Evolutionary conservation across 2,888 invertebrate species (phyloP), one percentile per base, ranked within the genome.

Genomic region (Zelleria hepariella): DNA sequence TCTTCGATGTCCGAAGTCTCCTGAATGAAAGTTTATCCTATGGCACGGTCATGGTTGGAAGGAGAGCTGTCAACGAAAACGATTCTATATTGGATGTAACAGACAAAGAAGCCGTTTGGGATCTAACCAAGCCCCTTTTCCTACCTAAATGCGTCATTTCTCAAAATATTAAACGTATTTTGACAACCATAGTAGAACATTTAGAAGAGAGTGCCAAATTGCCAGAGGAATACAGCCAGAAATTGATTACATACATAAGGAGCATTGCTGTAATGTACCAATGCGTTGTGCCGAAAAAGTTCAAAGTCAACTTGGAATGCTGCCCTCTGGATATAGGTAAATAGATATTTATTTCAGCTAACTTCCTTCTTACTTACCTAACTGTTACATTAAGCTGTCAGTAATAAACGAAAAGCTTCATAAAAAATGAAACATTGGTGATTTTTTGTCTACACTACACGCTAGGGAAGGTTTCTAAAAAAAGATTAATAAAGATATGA

Each of bases 291-390:
- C 84, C 88, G 0, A 80, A 80, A 66, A 85, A 82, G 61, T 86
- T 84, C 63, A 83, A 81, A 67, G 69, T 80, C 3, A 86, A 82
- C 66, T 70, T 89, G 57, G 82, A 86, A 60, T 78, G 73, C 60
- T 83, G 86, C 63, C 82, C 89, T 20, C 69, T 83, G 55, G 88
- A 89, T 69, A 86, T 89, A 68, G 89, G 89, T 89, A 68, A 75
- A 73, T 51, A 58, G 5, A 2, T 20, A 27, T 32, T 6, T 27
- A 18, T 58, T 26, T 10, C 53, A n/a, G 25, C 48, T 20, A 18
- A 51, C 26, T 27, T 15, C 8, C n/a, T 62, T 2, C n/a, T 64
- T 79, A 71, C 20, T 42, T 5, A 42, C 8, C 10, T 42, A 42
- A 42, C n/a, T 42, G 42, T 42, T 4, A n/a, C n/a, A n/a, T n/a